Percentiles rank a stretch among this genome's conserved stretches.
Evolutionary conservation across 2,113 vertebrate genomes (phyloP).

Genomic region (Panthera uncia): DNA sequence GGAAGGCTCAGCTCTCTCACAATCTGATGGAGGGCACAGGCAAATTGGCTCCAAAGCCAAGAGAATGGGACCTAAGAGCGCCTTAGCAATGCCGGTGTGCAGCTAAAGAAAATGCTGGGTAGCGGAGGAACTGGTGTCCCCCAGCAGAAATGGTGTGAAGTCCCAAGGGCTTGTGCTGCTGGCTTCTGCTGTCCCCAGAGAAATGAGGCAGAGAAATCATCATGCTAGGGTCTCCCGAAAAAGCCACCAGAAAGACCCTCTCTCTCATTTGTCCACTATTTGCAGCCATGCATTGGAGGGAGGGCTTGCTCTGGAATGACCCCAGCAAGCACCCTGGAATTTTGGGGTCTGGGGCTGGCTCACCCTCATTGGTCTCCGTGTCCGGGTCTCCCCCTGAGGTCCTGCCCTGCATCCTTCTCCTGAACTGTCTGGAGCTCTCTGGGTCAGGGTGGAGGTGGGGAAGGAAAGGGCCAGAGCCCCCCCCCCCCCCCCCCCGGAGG

Average conservation of each 20-base stretch:
- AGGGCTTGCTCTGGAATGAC: fast-evolving
- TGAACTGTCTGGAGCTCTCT: not conserved
- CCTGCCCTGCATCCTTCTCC: not conserved
- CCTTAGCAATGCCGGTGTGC: fast-evolving
- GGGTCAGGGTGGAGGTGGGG: no score
- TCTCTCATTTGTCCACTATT: not conserved
- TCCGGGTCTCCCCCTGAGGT: no score
- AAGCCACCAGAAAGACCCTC: no score
- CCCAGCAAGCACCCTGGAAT: not conserved
- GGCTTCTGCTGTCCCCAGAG: no score
- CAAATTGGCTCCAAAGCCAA: not conserved
- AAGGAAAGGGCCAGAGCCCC: not conserved
- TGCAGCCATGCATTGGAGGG: not conserved
- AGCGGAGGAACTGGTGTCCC: not conserved
- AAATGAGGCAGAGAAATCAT: not conserved
- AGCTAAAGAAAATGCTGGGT: fast-evolving
- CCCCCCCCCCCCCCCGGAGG: fast-evolving
- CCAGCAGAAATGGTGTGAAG: no score
- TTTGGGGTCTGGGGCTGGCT: not conserved
- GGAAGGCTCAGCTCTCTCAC: not conserved
- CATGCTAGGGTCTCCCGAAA: not conserved
- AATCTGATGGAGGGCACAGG: fast-evolving
- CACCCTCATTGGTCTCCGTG: not conserved
- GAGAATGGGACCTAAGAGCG: not conserved
- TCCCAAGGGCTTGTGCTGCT: no score